Evolutionary conservation across 2,888 invertebrate species (phyloP), one percentile per base, ranked within the genome.

Genomic region (Macaria liturata): DNA sequence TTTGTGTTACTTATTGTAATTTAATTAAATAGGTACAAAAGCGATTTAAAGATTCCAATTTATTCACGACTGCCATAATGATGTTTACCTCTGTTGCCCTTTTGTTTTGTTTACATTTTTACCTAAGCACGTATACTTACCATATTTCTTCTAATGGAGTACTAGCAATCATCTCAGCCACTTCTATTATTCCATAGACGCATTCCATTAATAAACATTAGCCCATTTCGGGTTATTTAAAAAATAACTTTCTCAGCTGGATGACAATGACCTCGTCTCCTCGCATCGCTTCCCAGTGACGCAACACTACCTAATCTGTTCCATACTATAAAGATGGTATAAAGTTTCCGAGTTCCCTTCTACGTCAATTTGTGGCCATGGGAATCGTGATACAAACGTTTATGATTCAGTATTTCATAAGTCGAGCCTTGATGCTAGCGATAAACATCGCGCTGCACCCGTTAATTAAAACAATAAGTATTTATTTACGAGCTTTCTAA

Each of bases 261-360:
- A 69, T 74, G 76, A 77, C 78, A 78, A 78, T 78, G 78, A 78
- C 78, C 78, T 72, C 20, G 20, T 20, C 20, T 20, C 71, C 62
- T 67, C 67, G 70, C 73, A 72, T 68, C 71, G 72, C 68, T 72
- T 61, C 65, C 69, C 65, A 65, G 64, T 71, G 70, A 66, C 69
- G 72, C 72, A 75, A 75, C 69, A 60, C 54, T 52, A 66, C 61
- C 44, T 65, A 66, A 66, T 63, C 64, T 70, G 49, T 37, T 59
- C 57, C 54, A 42, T 50, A 49, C 53, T 65, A 57, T 59, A 69
- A 65, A 58, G 63, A 42, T 50, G 47, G 55, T 65, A 57, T 59
- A 69, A 65, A 58, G 63, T 66, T 69, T 69, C 61, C 64, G 66
- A 63, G 57, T 62, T 62, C 61, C 57, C 58, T 61, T 54, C 54